These are phyloP conservation scores for Hirtodrosophila confusa DNA, from an alignment of 2,888 invertebrate genomes.

Conservation along the genomic window DNA sequence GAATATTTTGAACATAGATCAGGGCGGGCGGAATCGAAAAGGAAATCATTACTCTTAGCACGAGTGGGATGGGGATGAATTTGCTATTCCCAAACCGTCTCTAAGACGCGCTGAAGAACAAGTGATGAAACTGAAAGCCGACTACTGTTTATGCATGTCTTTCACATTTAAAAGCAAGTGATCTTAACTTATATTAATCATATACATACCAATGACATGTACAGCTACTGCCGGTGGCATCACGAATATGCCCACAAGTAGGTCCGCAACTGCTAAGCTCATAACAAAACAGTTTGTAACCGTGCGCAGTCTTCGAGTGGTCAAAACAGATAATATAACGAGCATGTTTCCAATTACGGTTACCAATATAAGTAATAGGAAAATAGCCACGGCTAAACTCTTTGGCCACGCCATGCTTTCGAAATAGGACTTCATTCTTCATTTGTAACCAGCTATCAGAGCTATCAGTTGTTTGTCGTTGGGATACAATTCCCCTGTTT, in stretches of 20 bases:
- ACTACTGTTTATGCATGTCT: too few relatives aligned
- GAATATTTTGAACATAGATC: too few relatives aligned
- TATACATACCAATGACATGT: conserved; percentile 86
- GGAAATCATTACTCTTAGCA: too few relatives aligned
- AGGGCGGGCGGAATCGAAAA: too few relatives aligned
- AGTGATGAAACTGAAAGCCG: too few relatives aligned
- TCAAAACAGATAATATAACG: conserved; percentile 94
- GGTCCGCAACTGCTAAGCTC: conserved; percentile 96
- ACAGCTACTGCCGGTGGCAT: conserved; percentile 94
- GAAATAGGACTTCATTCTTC: conserved; percentile 64
- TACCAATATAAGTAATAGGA: conserved; percentile 88
- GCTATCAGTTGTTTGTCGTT: conserved; percentile 11
- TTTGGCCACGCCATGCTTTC: conserved; percentile 86
- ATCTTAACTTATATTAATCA: not conserved
- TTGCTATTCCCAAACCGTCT: too few relatives aligned
- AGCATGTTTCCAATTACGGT: conserved; percentile 94
- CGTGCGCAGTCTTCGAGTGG: conserved; percentile 93
- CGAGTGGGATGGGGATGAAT: too few relatives aligned
- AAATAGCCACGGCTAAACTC: conserved; percentile 86
- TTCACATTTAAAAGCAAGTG: too few relatives aligned
- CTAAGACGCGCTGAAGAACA: too few relatives aligned
- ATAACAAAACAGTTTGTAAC: conserved; percentile 98
- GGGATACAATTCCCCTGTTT: conserved; percentile 5
- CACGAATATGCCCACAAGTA: conserved; percentile 96
- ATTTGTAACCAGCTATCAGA: conserved; percentile 8